Conservation (phyloP, 2,113 vertebrate species). For the Phaethornis superciliosus region DNA sequence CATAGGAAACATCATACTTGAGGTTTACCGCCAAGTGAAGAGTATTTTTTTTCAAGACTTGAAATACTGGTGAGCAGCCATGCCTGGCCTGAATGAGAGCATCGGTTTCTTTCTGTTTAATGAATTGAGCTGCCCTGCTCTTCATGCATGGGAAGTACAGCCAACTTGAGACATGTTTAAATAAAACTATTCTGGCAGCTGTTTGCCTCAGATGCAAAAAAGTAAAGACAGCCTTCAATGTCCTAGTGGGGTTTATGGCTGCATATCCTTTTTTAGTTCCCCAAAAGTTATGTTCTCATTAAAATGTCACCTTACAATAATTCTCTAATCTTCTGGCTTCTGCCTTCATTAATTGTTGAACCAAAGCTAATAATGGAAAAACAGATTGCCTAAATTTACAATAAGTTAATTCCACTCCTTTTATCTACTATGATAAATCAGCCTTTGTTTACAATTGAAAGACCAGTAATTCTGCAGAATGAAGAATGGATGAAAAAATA, state of each 20-base stretch:
- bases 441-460: slow-evolving; percentile 24
- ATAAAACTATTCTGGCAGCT: slow-evolving; percentile 3
- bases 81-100: not conserved
- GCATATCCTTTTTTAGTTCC: not conserved
- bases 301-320: slow-evolving; percentile 49
- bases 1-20: not conserved
- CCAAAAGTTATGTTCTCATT: slow-evolving; percentile 46
- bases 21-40: not conserved
- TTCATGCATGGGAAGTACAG: not conserved
- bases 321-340: not conserved
- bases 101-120: not conserved
- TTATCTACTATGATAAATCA: slow-evolving; percentile 6
- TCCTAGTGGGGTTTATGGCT: not conserved
- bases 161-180: not conserved
- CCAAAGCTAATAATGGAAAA: slow-evolving; percentile 39
- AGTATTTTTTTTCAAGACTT: not conserved
- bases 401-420: slow-evolving; percentile 29
- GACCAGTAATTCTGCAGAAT: slow-evolving; percentile 3
- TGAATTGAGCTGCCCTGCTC: not conserved
- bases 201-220: slow-evolving; percentile 8
- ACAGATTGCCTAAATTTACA: slow-evolving; percentile 42
- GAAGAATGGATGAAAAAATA: slow-evolving; percentile 21
- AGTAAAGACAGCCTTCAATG: not conserved
- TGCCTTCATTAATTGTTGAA: slow-evolving; percentile 46
- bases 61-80: not conserved